These are phyloP conservation scores for Lethrus apterus DNA, from an alignment of 1,140 invertebrate species.

Conservation along the genomic window DNA sequence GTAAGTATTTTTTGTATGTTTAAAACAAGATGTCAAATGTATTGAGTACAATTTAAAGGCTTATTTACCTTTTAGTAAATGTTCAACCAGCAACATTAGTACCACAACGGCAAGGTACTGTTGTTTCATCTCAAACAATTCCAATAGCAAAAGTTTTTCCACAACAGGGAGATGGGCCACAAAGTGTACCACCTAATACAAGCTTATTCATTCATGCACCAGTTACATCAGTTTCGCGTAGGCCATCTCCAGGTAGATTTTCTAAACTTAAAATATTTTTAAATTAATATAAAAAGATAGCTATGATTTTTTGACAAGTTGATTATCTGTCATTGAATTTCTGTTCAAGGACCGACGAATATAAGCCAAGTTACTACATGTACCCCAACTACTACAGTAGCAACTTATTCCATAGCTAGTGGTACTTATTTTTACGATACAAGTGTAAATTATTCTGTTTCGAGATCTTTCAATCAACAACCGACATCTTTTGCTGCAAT, in stretches of 20 bases:
- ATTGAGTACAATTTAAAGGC: background rate
- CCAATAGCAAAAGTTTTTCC: slow-evolving; percentile 37
- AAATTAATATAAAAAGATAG: background rate
- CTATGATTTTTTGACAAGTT: background rate
- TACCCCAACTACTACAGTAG: slow-evolving; percentile 22
- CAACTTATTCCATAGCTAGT: slow-evolving; percentile 30
- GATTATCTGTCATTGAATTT: background rate
- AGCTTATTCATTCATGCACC: slow-evolving; percentile 34
- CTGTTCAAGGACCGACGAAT: slow-evolving; percentile 22
- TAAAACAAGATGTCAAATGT: background rate
- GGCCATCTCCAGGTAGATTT: slow-evolving; percentile 33
- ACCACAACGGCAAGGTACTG: slow-evolving; percentile 28
- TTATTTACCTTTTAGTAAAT: slow-evolving; percentile 31
- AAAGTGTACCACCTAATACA: slow-evolving; percentile 18
- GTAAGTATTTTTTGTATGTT: slow-evolving; percentile 27
- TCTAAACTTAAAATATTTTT: background rate
- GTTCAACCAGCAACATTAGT: slow-evolving; percentile 31
- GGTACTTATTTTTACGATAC: slow-evolving; percentile 35
- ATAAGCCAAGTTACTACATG: slow-evolving; percentile 21
- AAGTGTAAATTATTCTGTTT: slow-evolving; percentile 22
- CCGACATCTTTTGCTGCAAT: slow-evolving; percentile 27
- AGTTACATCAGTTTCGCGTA: slow-evolving; percentile 25
- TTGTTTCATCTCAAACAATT: slow-evolving; percentile 34
- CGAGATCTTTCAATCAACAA: slow-evolving; percentile 28
- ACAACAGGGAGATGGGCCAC: slow-evolving; percentile 29